Evolutionary conservation across 2,888 invertebrate genomes (phyloP).

Genomic region (Caprella mutica): DNA sequence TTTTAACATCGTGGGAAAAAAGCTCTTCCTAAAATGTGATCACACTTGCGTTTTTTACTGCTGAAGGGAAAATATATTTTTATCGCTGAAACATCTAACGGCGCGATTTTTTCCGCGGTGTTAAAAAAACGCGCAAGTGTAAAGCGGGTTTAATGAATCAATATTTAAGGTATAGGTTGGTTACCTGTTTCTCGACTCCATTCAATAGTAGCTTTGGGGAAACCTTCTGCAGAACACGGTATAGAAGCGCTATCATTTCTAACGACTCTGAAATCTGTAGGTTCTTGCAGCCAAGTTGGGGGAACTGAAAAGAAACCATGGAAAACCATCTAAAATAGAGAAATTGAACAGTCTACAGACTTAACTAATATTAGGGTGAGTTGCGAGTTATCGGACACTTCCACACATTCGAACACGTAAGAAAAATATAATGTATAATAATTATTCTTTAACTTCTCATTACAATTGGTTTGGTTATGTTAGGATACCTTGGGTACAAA

Average conservation of each 20-base stretch:
- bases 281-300: constrained; percentile 44
- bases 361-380: background rate
- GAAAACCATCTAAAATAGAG: background rate
- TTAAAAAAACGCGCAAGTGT: background rate
- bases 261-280: constrained; percentile 39
- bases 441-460: background rate
- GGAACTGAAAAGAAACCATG: constrained; percentile 39
- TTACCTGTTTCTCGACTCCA: constrained; percentile 63
- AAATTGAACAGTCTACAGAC: background rate
- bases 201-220: constrained; percentile 51
- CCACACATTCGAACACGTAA: background rate
- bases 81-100: too few species aligned
- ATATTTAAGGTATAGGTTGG: background rate
- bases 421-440: background rate
- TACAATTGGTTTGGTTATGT: too few species aligned
- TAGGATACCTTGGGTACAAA: too few species aligned
- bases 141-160: background rate
- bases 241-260: background rate
- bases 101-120: too few species aligned
- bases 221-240: constrained; percentile 7
- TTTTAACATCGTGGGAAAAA: too few species aligned
- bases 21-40: too few species aligned
- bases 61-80: too few species aligned
- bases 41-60: too few species aligned
- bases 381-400: background rate